phyloP scores from a whole-genome alignment of 2,888 invertebrate genomes.

The Adelognathus sp. region DNA sequence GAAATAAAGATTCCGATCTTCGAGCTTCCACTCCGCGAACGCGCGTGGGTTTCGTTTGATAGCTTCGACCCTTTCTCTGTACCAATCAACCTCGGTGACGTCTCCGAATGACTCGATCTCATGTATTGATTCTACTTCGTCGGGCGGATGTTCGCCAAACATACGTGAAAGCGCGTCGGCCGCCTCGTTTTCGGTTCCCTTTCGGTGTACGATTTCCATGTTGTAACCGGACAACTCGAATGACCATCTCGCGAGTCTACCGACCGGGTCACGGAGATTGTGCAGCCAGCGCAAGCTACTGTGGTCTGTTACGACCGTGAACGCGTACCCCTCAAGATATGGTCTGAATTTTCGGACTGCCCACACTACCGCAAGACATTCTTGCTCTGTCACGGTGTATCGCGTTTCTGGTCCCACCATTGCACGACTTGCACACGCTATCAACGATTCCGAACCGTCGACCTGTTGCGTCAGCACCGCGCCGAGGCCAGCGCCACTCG shows the following conservation, averaged over 20 bases:
- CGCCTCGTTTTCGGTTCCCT: background rate
- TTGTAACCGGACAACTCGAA: background rate
- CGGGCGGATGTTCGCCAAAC: no score
- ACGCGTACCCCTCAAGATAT: constrained; percentile 59
- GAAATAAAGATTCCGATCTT: constrained; percentile 23
- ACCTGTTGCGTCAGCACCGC: constrained; percentile 42
- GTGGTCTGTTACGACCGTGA: constrained; percentile 52
- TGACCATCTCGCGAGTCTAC: constrained; percentile 28
- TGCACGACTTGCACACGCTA: constrained; percentile 38
- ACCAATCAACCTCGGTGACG: constrained; percentile 37
- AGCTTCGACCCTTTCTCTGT: background rate
- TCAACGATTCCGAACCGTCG: constrained; percentile 24
- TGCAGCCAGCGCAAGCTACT: constrained; percentile 53
- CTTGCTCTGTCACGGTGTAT: constrained; percentile 46
- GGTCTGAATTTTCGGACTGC: constrained; percentile 41
- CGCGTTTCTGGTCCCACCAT: constrained; percentile 26
- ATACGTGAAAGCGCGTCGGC: constrained; percentile 3
- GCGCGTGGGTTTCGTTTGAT: constrained; percentile 24
- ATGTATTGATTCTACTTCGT: background rate
- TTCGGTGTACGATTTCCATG: background rate
- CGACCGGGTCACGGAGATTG: constrained; percentile 29
- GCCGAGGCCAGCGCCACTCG: constrained; percentile 40
- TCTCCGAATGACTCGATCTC: background rate
- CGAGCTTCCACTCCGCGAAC: constrained; percentile 45
- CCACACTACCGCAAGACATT: constrained; percentile 54